A percentile compares a stretch with the other conserved stretches of the same genome.
phyloP scores from a whole-genome alignment of 2,113 vertebrate species.

The Crotophaga sulcirostris region DNA sequence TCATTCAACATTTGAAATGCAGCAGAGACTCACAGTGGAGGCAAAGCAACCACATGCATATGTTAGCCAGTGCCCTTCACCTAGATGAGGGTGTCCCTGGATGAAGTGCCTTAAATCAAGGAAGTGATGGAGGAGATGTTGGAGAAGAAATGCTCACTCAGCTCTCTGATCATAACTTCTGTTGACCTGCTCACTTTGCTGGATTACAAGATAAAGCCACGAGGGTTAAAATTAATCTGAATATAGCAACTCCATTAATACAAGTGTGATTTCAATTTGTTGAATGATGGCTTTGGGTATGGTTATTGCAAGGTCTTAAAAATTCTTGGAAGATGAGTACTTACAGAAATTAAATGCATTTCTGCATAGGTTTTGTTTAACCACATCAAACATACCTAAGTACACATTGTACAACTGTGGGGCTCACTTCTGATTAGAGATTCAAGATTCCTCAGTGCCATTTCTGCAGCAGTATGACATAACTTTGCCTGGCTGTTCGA shows the following conservation, averaged over 20 bases:
- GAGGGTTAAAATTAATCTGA: slow-evolving; percentile 48
- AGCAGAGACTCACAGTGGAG: not conserved
- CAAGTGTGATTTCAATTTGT: slow-evolving; percentile 60
- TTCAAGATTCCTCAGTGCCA: not conserved
- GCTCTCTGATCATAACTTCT: not conserved
- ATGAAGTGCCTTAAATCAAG: slow-evolving; percentile 15
- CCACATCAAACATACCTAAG: slow-evolving; percentile 46
- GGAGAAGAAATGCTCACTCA: not conserved
- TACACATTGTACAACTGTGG: not conserved
- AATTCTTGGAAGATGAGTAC: slow-evolving; percentile 57
- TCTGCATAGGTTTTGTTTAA: slow-evolving; percentile 55
- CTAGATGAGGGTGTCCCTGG: not conserved
- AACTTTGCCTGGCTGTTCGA: not conserved
- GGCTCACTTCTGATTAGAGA: slow-evolving; percentile 16
- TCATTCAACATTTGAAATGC: not conserved
- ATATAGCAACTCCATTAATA: slow-evolving; percentile 38
- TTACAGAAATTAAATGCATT: slow-evolving; percentile 50
- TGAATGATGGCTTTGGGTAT: slow-evolving; percentile 60
- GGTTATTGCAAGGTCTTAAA: slow-evolving; percentile 65
- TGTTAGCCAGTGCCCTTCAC: not conserved
- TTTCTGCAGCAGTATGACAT: slow-evolving; percentile 25
- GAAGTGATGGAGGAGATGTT: not conserved
- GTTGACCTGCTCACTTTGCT: slow-evolving; percentile 14
- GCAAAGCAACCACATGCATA: not conserved
- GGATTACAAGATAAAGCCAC: slow-evolving; percentile 49